Evolutionary conservation across 2,797 vertebrate species (phyloP).

Genomic region (Nothura maculosa): DNA sequence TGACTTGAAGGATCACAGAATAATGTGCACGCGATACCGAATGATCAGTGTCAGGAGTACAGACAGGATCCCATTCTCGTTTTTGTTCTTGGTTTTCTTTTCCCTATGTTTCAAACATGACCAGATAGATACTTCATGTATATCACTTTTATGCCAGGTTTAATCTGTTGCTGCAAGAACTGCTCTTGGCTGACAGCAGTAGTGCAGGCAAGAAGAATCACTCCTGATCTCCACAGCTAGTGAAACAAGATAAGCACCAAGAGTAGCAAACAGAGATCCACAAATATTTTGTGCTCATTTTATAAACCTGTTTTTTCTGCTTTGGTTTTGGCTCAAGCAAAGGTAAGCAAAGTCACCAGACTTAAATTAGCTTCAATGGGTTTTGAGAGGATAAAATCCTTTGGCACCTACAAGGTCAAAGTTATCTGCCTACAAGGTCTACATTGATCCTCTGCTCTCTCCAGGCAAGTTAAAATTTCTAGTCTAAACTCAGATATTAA

Average conservation of each 20-base stretch:
- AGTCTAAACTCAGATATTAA: neutral
- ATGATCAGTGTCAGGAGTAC: neutral
- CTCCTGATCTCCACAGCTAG: neutral
- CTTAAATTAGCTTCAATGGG: neutral
- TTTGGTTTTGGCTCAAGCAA: neutral
- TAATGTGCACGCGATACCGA: neutral
- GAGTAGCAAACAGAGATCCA: neutral
- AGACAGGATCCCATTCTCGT: neutral
- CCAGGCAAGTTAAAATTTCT: neutral
- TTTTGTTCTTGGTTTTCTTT: neutral
- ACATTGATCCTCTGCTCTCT: neutral
- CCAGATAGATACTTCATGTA: neutral
- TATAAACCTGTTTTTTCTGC: neutral
- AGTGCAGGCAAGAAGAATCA: neutral
- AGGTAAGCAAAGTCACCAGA: neutral
- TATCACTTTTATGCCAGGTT: neutral
- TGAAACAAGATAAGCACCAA: neutral
- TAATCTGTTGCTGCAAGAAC: neutral
- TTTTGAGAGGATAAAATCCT: neutral
- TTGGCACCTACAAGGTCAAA: neutral
- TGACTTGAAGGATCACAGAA: neutral
- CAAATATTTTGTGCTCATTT: neutral
- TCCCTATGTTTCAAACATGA: neutral
- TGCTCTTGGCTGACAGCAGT: neutral
- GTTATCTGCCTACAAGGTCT: neutral